Base-by-base conservation (phyloP, 2,888 invertebrate species). In the Dorcus parallelipipedus region DNA sequence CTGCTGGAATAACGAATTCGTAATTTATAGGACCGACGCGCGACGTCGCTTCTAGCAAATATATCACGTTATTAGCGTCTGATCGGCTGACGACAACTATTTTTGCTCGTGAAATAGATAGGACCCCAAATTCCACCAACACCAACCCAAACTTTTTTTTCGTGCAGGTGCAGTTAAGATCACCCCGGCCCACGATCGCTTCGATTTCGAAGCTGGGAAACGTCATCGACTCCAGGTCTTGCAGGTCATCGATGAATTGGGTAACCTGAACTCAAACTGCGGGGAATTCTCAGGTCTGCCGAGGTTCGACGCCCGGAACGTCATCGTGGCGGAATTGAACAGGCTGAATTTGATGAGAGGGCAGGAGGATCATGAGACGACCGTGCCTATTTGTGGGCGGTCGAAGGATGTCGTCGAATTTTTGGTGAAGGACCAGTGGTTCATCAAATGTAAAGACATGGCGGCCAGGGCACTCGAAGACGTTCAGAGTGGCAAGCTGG, bases 381-480 rank as follows among this genome's bases (percentile, higher is more conserved):
- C 95, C 54, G 92, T 99, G 38, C 99, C 99, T 0, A 86, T 96
- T 58, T 95, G 94, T 79, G 95, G 95, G 76, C 87, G 99, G 41
- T 97, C 97, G 1, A 97, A 97, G 79, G 99, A 99, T 77, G 89
- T 99, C 1, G 93, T 99, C 10, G 99, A 99, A 73, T 97, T 97
- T 1, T 83, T 98, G 72, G 84, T 97, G 38, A 97, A 95, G 74
- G 94, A 96, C 0, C 99, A 99, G 78, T 99, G 98, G 98, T 97
- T 97, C 77, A 87, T 99, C 10, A 90, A 89, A 66, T 93, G 94
- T 75, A 85, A 86, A 66, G 89, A 90, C 60, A 95, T 99, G 97
- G 97, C 97, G 0, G 82, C 84, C 1, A 83, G 88, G 54, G 97
- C 98, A 0, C 84, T 90, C 2, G 84, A 90, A 55, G 91, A 86